These are phyloP conservation scores for Umimayanthus kanabou DNA, from an alignment of 92 coral and sea anemone genomes.

Conservation along the genomic window DNA sequence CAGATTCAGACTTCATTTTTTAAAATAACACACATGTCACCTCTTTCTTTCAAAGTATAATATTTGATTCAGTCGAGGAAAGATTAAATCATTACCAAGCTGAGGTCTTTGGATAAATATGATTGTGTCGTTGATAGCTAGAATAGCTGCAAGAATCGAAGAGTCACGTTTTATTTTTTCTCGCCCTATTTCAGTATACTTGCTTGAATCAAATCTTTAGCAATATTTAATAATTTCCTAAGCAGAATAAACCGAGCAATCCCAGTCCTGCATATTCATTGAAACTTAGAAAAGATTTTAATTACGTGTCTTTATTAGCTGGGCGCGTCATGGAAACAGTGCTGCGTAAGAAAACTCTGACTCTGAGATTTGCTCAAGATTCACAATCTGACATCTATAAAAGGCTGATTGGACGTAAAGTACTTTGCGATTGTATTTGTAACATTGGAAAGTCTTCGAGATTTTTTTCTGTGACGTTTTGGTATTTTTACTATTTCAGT, in stretches of 20 bases:
- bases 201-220: neutral
- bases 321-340: constrained; percentile 35
- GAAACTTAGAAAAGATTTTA: constrained; percentile 8
- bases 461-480: neutral
- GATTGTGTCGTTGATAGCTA: neutral
- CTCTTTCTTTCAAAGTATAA: constrained; percentile 16
- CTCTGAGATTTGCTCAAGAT: constrained; percentile 12
- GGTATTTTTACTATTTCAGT: neutral
- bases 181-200: neutral
- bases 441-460: neutral
- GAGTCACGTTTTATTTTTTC: neutral
- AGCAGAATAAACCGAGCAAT: neutral
- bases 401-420: neutral
- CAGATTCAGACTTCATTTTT: neutral
- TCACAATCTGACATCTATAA: neutral
- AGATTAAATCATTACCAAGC: neutral
- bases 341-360: constrained; percentile 28
- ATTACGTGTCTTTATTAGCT: constrained; percentile 27
- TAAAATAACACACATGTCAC: neutral
- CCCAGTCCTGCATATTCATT: neutral
- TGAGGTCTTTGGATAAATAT: neutral
- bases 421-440: neutral
- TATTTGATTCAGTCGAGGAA: constrained; percentile 20
- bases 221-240: constrained; percentile 3
- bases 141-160: neutral